Evolutionary conservation across 2,797 vertebrate species (phyloP), one percentile per base, ranked within the genome.

Genomic region (Schizopygopsis malacanthus): DNA sequence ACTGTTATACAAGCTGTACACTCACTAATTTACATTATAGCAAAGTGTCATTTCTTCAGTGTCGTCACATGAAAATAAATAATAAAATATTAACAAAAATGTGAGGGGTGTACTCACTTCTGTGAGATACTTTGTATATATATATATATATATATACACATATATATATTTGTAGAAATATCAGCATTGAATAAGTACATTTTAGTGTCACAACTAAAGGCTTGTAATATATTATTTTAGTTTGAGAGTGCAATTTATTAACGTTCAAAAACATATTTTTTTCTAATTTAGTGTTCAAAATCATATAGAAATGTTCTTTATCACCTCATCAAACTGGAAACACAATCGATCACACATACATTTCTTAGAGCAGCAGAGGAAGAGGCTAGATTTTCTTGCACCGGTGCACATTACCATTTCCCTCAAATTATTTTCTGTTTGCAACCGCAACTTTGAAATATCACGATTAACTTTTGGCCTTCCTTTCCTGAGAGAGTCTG

Each of bases 371-470:
- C 25, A 45, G 16, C 63, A 56, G 39, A 84, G 63, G 1, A 11
- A 56, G 25, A 85, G 37, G 39, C 37, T 59, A 37, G 56, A 70
- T 37, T n/a, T 2, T n/a, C 77, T 79, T 65, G 50, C 71, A 47
- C 28, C 28, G 16, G 50, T 59, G 67, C 47, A 59, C 52, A 63
- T 69, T 79, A 28, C 45, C 15, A 41, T 85, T 70, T 76, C 71
- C 6, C 56, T 79, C 7, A 37, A 69, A 70, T 70, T 41, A 20
- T 73, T 61, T 59, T 82, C 13, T 61, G 84, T 83, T 65, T 71
- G 41, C 43, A 56, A 37, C 72, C 52, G 75, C 56, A 67, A 72
- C 28, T 83, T 70, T 82, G 47, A 71, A 85, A 28, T 63, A 65
- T 41, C 43, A 75, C 15, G 1, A 69, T 79, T 47, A 25, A 83